These are phyloP conservation scores for Erpobdella octoculata DNA, from an alignment of 2,888 invertebrate species.

Conservation along the genomic window DNA sequence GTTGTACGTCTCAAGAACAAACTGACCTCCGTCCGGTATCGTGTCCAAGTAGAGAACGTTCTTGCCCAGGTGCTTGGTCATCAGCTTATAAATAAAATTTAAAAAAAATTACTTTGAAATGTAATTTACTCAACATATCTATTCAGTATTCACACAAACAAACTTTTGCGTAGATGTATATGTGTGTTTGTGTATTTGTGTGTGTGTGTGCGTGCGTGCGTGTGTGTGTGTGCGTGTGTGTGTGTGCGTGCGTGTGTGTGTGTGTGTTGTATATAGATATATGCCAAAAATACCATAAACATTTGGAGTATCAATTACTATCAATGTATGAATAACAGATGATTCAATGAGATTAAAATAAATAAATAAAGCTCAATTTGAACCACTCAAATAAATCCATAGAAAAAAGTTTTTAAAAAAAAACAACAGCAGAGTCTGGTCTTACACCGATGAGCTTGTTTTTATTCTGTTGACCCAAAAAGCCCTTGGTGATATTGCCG, in stretches of 20 bases:
- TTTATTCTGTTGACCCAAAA: constrained; percentile 25
- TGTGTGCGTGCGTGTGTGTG: too few species aligned
- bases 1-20: background rate
- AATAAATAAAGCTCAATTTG: too few species aligned
- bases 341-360: too few species aligned
- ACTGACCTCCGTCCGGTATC: background rate
- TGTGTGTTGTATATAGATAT: too few species aligned
- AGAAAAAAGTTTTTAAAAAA: too few species aligned
- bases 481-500: background rate
- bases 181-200: background rate
- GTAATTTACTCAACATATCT: too few species aligned
- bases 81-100: background rate
- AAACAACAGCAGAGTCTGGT: too few species aligned
- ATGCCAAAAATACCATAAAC: background rate
- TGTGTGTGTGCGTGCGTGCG: too few species aligned
- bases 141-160: background rate
- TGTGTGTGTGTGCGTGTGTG: constrained; percentile 2
- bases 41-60: background rate
- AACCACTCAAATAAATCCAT: too few species aligned
- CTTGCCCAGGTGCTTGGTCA: background rate
- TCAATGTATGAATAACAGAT: too few species aligned
- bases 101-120: too few species aligned
- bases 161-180: background rate
- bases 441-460: constrained; percentile 19
- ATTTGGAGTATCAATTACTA: too few species aligned